These are phyloP conservation scores for Raphicerus campestris DNA, from an alignment of 2,113 vertebrate species.

Conservation along the genomic window DNA sequence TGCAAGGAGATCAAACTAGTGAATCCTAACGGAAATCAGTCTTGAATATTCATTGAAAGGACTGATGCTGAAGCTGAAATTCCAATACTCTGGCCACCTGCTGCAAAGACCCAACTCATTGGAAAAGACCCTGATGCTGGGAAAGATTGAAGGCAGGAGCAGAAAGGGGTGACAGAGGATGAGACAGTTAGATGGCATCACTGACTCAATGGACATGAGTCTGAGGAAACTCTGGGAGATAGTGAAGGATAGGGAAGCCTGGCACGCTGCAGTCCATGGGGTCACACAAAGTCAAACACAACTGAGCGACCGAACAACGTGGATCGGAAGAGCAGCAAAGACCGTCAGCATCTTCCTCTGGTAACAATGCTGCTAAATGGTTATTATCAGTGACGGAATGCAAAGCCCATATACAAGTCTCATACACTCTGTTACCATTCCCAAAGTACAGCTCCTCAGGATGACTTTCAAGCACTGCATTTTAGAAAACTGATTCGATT, in stretches of 20 bases:
- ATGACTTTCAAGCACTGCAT: background rate
- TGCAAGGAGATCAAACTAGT: background rate
- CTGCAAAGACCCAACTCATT: background rate
- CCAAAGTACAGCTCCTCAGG: background rate
- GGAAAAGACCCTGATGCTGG: background rate
- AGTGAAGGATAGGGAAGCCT: background rate
- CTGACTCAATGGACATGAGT: background rate
- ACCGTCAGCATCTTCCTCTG: background rate
- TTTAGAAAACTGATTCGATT: background rate
- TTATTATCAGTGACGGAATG: background rate
- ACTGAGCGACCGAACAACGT: background rate
- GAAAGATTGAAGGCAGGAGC: background rate
- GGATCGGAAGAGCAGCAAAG: background rate
- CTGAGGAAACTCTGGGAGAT: background rate
- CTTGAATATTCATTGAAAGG: background rate
- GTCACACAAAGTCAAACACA: rapidly evolving
- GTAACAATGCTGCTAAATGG: background rate
- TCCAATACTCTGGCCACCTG: background rate
- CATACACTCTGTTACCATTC: background rate
- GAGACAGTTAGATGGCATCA: background rate
- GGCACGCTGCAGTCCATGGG: background rate
- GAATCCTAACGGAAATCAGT: background rate
- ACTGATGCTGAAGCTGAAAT: background rate
- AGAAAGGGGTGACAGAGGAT: background rate
- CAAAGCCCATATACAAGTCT: background rate